Base-by-base conservation (phyloP, 2,797 vertebrate genomes). In the Menidia menidia region DNA sequence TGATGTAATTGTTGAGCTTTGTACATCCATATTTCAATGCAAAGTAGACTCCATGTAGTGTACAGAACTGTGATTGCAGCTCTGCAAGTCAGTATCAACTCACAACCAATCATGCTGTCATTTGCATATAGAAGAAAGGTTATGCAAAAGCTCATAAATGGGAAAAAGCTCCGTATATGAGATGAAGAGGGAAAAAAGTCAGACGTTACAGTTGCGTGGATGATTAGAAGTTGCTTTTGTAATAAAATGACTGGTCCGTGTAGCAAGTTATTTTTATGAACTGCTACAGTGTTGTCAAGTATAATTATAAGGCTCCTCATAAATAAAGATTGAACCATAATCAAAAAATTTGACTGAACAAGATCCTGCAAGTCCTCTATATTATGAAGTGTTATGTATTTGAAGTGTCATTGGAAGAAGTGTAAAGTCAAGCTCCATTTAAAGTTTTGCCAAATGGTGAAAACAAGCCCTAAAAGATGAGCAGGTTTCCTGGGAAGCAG, bases 401-500 rank as follows among this genome's bases (percentile, higher is more conserved):
- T 52, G 39, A 66, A 55, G 74, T 57, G 62, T 81, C 84, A 84
- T 62, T 79, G 68, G 30, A 74, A 55, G 82, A 79, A 73, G 64
- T 72, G 78, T 66, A 71, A 59, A 84, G 77, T 85, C 73, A 82
- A 71, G 50, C 14, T 12, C 0, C 9, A 39, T 7, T 33, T 68
- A 32, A 75, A 71, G 72, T 60, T 65, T 50, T 31, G 42, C 68
- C 80, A 89, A 75, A 81, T 69, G 62, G 80, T 60, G 60, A 68
- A 80, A 86, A 76, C 51, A 85, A 86, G 81, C 52, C 60, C 13
- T 75, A 45, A 16, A 59, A 41, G 39, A 89, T 82, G 56, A 81
- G 60, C 16, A 60, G 42, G 45, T 75, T 31, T 87, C 77, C 62
- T 60, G 53, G 60, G 39, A 58, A 75, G 56, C 78, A 78, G 76